Base-by-base conservation (phyloP, 2,797 vertebrate genomes). In the Steatocranus sp. region DNA sequence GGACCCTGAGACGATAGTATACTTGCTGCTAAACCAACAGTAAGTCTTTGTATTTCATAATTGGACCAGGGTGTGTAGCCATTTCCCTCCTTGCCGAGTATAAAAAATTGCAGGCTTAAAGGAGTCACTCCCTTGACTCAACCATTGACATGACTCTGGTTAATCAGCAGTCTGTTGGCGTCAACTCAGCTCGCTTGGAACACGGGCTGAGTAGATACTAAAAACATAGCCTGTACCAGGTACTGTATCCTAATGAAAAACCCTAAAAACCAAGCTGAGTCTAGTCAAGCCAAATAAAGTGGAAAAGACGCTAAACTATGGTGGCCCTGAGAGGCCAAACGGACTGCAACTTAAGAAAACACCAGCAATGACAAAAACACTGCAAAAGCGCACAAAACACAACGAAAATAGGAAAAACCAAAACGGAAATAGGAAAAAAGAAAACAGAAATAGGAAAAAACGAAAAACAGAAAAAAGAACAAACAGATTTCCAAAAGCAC, bases 341-440 rank as follows among this genome's bases (percentile, higher is more conserved):
- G 2, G 15, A 30, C 27, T 30, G 53, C 53, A 56, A 56, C 10
- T 56, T 30, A 30, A 56, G 53, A 56, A 56, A 56, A 56, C 15
- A 4, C 0, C 27, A 56, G 54, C 27, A 32, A 56, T 1, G 2
- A 18, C 4, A 30, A 56, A 56, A 10, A 56, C 10, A 8, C 15
- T 18, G 27, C 27, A 56, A 56, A 56, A 56, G 27, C 27, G 18
- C 27, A 56, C 8, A 56, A 56, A 18, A 56, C 27, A 56, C 53
- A 30, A 10, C 0, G 1, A 0, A 30, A 30, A 17, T 30, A 56
- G 27, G 8, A 56, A 56, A 56, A 30, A 18, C 0, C 0, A 56
- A 15, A 6, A 1, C 14, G 23, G 23, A 54, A 56, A 32, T 18
- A 32, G 5, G 3, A 18, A 56, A 17, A n/a, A n/a, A n/a, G n/a